Evolutionary conservation across 2,113 vertebrate genomes (phyloP).

Genomic region (Bubo bubo): DNA sequence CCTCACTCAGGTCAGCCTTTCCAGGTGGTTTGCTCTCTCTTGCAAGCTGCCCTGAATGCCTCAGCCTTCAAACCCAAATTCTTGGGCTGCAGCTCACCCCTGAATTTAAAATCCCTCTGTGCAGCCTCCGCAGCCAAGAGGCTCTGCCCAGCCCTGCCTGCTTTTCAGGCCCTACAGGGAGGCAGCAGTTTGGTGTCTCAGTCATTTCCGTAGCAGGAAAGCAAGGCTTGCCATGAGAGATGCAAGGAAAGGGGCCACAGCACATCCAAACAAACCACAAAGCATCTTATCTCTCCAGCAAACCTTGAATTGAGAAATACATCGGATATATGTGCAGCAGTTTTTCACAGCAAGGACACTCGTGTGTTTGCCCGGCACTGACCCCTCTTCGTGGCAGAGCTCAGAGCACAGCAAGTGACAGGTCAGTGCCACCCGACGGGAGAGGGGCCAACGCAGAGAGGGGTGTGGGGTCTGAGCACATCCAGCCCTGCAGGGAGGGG

Average conservation of each 20-base stretch:
- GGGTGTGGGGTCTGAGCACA: background rate
- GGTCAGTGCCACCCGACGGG: background rate
- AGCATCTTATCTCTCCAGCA: constrained; percentile 16
- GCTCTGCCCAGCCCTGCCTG: background rate
- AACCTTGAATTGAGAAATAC: constrained; percentile 42
- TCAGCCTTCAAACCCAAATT: background rate
- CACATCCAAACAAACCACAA: background rate
- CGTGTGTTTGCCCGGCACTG: background rate
- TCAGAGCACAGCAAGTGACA: background rate
- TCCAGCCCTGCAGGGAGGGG: background rate
- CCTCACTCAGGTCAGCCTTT: background rate
- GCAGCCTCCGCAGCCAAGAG: background rate
- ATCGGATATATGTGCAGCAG: background rate
- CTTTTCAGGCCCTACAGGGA: background rate
- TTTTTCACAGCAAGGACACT: constrained; percentile 33
- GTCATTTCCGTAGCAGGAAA: background rate
- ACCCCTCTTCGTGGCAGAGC: background rate
- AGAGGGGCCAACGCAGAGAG: background rate
- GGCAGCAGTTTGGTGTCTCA: background rate
- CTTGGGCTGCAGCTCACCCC: background rate
- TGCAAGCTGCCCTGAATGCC: background rate
- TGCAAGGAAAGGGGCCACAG: background rate
- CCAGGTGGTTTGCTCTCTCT: background rate
- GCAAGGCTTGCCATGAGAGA: background rate
- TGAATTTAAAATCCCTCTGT: background rate